Conservation (phyloP, 2,113 vertebrate species). For the Trogon melanurus region DNA sequence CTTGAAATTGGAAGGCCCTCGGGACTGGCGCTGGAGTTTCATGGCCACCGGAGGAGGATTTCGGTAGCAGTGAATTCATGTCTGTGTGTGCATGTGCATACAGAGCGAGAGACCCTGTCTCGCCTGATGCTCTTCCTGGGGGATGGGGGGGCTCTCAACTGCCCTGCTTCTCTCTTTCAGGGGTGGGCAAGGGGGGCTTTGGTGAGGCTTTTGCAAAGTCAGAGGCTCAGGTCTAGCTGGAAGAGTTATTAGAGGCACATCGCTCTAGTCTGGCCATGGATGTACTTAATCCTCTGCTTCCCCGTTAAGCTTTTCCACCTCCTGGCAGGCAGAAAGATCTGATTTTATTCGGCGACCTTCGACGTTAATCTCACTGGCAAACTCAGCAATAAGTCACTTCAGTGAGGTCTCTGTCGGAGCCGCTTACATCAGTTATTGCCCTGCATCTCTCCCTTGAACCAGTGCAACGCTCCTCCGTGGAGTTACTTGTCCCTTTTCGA, state of each 20-base stretch:
- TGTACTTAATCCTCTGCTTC: slow-evolving; percentile 20
- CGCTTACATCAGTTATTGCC: background rate
- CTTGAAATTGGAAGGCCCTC: slow-evolving; percentile 34
- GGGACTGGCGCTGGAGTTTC: background rate
- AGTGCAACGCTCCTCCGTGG: background rate
- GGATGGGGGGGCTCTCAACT: background rate
- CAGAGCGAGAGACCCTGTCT: fast-evolving
- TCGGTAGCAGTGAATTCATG: fast-evolving
- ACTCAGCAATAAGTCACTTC: background rate
- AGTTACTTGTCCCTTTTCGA: background rate
- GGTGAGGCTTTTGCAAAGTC: background rate
- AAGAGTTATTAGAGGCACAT: background rate
- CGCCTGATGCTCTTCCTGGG: background rate
- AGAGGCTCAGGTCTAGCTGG: background rate
- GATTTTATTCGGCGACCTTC: background rate
- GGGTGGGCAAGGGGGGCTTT: background rate
- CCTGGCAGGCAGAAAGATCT: slow-evolving; percentile 20
- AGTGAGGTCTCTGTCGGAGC: background rate
- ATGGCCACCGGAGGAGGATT: background rate
- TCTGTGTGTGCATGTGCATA: fast-evolving
- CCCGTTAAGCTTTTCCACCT: background rate
- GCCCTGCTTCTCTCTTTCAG: background rate
- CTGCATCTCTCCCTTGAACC: background rate
- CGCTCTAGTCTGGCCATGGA: background rate
- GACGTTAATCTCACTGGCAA: background rate